Evolutionary conservation across 2,888 invertebrate species (phyloP).

Genomic region (Clostera curtula): DNA sequence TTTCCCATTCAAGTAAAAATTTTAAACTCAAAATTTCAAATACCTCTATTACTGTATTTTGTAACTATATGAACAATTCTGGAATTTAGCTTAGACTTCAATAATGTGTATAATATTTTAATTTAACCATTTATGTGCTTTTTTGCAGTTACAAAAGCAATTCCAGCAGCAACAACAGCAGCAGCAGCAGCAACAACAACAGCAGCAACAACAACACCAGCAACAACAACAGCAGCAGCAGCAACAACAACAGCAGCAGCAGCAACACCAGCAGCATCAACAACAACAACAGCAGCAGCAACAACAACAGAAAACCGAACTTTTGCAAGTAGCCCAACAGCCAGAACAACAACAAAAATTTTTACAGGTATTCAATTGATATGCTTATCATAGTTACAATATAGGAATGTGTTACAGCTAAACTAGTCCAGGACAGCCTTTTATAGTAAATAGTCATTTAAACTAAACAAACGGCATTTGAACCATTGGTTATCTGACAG

Average conservation of each 20-base stretch:
- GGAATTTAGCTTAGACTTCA: not conserved
- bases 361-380: conserved; percentile 42
- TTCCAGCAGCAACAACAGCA: conserved; percentile 19
- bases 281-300: conserved; percentile 52
- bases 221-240: conserved; percentile 58
- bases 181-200: conserved; percentile 41
- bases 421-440: no score
- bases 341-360: conserved; percentile 61
- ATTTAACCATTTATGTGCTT: not conserved
- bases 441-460: no score
- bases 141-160: conserved; percentile 50
- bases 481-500: no score
- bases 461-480: no score
- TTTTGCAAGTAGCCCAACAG: conserved; percentile 48
- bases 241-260: conserved; percentile 50
- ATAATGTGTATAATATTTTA: not conserved
- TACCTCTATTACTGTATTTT: no score
- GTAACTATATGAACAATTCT: not conserved
- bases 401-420: conserved; percentile 1
- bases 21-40: no score
- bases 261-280: conserved; percentile 41
- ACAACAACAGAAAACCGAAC: conserved; percentile 56
- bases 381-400: conserved; percentile 5
- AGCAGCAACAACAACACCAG: conserved; percentile 42
- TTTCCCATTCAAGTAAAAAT: conserved; percentile 21